Conservation (phyloP, 2,888 invertebrate species). For the Ischnura elegans region DNA sequence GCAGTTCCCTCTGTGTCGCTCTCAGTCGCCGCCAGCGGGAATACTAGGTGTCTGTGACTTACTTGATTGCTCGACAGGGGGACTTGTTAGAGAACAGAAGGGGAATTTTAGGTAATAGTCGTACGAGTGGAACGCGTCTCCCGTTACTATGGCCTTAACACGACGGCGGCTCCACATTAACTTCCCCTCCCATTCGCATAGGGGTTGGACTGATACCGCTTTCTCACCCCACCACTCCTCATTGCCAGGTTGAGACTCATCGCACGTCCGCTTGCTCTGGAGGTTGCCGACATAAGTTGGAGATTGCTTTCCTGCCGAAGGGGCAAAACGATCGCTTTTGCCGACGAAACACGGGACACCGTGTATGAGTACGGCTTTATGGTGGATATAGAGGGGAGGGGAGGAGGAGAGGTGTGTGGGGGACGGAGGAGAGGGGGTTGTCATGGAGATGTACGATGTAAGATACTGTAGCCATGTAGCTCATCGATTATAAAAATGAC, state of each 20-base stretch:
- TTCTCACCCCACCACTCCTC: neutral
- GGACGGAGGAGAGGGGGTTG: too few species aligned
- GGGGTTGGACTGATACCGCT: neutral
- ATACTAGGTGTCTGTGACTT: neutral
- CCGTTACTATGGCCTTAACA: neutral
- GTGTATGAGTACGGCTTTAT: conserved; percentile 9
- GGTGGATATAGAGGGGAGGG: neutral
- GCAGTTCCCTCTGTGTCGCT: too few species aligned
- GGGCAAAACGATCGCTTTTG: neutral
- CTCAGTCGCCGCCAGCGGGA: neutral
- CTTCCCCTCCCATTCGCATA: neutral
- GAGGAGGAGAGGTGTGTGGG: neutral
- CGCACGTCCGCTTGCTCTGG: conserved; percentile 31
- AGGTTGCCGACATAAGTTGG: conserved; percentile 31
- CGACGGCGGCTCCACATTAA: neutral
- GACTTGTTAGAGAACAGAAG: neutral
- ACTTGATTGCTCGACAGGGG: neutral
- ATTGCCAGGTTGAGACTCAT: conserved; percentile 16
- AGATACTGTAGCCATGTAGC: too few species aligned
- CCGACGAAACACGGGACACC: neutral
- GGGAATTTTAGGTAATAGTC: neutral
- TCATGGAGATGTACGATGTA: too few species aligned
- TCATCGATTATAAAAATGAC: too few species aligned
- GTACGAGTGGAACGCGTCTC: conserved; percentile 4
- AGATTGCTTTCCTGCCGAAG: conserved; percentile 38